Conservation (phyloP, 2,888 invertebrate species). For the Perithous albicinctus region DNA sequence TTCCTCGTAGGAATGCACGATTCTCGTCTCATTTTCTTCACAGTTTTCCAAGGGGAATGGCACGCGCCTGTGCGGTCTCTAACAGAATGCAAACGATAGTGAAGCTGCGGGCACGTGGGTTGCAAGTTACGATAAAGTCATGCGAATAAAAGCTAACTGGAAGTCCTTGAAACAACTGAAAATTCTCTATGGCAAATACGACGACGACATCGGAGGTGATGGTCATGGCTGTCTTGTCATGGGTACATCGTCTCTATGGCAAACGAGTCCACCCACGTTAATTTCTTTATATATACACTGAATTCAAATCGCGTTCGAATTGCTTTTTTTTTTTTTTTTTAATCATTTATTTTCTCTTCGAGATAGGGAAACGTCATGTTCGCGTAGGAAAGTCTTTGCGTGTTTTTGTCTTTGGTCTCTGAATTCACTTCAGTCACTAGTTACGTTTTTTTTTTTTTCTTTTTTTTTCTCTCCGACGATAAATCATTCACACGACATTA, state of each 20-base stretch:
- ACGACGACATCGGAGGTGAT: slow-evolving; percentile 51
- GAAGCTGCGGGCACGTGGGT: slow-evolving; percentile 47
- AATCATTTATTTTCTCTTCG: slow-evolving; percentile 46
- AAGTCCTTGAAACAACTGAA: slow-evolving; percentile 65
- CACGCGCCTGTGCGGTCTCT: slow-evolving; percentile 30
- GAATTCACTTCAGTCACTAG: not conserved
- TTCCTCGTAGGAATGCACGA: slow-evolving; percentile 41
- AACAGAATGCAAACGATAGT: slow-evolving; percentile 3
- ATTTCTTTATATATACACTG: slow-evolving; percentile 61
- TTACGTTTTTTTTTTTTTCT: slow-evolving; percentile 8
- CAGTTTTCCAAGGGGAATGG: not conserved
- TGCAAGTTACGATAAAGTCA: slow-evolving; percentile 44
- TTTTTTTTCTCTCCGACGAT: slow-evolving; percentile 47
- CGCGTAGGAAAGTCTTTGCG: slow-evolving; percentile 24
- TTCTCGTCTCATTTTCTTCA: slow-evolving; percentile 31
- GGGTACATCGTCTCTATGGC: slow-evolving; percentile 51
- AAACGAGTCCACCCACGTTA: slow-evolving; percentile 67
- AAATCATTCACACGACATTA: slow-evolving; percentile 53
- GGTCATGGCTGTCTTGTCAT: slow-evolving; percentile 62
- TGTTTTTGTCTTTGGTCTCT: slow-evolving; percentile 3
- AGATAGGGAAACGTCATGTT: slow-evolving; percentile 36
- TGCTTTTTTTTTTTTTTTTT: slow-evolving; percentile 37
- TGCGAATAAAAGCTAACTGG: slow-evolving; percentile 56
- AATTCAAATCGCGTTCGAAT: slow-evolving; percentile 43
- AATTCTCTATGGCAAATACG: slow-evolving; percentile 55